Base-by-base conservation (phyloP, 2,888 invertebrate genomes). In the Autographa pulchrina region DNA sequence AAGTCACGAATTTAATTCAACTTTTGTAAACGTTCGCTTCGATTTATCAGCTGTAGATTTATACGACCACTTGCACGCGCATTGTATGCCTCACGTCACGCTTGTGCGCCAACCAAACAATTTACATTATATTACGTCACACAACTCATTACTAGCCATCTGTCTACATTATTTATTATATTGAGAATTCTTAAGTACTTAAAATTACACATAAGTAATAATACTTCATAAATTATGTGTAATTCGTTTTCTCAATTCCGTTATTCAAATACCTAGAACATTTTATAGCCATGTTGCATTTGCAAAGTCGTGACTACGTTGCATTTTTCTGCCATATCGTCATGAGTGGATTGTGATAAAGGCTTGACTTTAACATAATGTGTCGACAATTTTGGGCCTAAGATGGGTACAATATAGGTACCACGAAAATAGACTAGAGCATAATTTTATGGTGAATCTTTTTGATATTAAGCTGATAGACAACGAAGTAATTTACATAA, bases 21-120 rank as follows among this genome's bases (percentile, higher is more conserved):
- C 1, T 59, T 16, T 16, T 32, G 25, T 32, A 52, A 41, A 43
- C 43, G 31, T 18, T 71, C 11, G 43, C 54, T 38, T 48, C 52
- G 32, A 41, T 65, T 58, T 59, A 48, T 62, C 66, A 62, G 54
- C 54, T 62, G 52, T 62, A 66, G 43, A 43, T 62, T 41, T 20
- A 58, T 65, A 64, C 35, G 16, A 52, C 64, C 54, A 63, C 63
- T 62, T 56, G 54, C 20, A 43, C 25, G 64, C 25, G 64, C 59
- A 41, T 43, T 48, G 56, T 65, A 20, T 32, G 54, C 58, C 25
- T 54, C 18, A 9, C 58, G 63, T 74, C 61, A 78, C 64, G 74
- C 68, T 74, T 69, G 48, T 77, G 74, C 56, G 31, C 35, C 52
- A 61, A 43, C 54, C 41, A 63, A 72, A 69, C 63, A 59, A 66